These are phyloP conservation scores for Chloroclysta siterata DNA, from an alignment of 2,888 invertebrate species.

Conservation along the genomic window DNA sequence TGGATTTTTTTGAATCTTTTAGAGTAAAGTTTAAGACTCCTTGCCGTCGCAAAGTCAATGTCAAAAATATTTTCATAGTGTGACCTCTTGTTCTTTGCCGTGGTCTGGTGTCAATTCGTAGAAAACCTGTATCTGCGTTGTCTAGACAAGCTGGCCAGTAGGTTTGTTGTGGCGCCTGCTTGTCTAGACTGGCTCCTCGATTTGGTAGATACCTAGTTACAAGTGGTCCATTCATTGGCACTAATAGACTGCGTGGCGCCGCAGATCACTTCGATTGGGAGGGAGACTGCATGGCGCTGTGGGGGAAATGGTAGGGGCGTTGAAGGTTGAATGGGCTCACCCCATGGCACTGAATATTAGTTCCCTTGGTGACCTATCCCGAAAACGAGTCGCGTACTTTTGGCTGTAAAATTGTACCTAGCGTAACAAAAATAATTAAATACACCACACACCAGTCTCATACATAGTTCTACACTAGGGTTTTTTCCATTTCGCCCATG, in stretches of 20 bases:
- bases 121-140: neutral
- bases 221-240: constrained; percentile 11
- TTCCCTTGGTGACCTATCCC: neutral
- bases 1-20: constrained; percentile 12
- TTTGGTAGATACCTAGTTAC: neutral
- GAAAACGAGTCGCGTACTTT: neutral
- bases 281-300: constrained; percentile 12
- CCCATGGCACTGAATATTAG: neutral
- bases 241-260: constrained; percentile 17
- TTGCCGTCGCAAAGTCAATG: no score
- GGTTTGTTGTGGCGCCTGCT: constrained; percentile 20
- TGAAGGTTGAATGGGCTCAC: neutral
- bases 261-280: neutral
- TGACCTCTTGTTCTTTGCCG: no score
- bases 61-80: no score
- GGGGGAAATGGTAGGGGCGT: neutral
- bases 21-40: neutral
- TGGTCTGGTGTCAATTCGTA: no score
- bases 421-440: neutral
- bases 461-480: neutral
- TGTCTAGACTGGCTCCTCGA: constrained; percentile 2
- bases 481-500: no score
- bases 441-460: no score
- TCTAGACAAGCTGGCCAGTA: constrained; percentile 15
- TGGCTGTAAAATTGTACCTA: neutral